Evolutionary conservation across 2,797 vertebrate species (phyloP).

Genomic region (Sebastes umbrosus): DNA sequence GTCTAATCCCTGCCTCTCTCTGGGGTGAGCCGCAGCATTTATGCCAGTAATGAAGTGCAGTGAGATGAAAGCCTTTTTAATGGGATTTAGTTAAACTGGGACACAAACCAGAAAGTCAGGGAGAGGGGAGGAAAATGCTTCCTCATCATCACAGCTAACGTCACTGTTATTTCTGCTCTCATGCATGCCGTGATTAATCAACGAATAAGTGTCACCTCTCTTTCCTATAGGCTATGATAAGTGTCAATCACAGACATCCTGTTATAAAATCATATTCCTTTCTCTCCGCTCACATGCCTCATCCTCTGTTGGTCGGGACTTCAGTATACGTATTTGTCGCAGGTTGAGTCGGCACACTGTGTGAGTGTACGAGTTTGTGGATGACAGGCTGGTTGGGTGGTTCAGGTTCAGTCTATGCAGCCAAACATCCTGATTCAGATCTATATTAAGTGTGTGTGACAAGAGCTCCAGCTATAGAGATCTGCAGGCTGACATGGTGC

Average conservation of each 20-base stretch:
- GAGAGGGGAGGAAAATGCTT: slow-evolving; percentile 45
- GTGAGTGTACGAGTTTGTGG: background rate
- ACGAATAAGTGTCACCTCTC: slow-evolving; percentile 5
- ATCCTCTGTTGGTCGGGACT: background rate
- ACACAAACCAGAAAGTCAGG: slow-evolving; percentile 74
- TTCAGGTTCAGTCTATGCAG: background rate
- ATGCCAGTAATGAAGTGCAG: slow-evolving; percentile 81
- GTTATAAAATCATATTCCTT: background rate
- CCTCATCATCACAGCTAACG: slow-evolving; percentile 40
- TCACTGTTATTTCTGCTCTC: slow-evolving; percentile 53
- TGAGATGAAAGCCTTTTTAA: slow-evolving; percentile 83
- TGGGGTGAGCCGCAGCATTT: slow-evolving; percentile 69
- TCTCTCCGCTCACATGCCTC: background rate
- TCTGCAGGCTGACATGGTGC: background rate
- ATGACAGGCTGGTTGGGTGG: background rate
- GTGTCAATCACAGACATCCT: slow-evolving; percentile 18
- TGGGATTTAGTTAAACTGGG: slow-evolving; percentile 82
- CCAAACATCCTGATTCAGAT: background rate
- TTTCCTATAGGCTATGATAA: slow-evolving; percentile 10
- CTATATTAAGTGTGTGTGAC: background rate
- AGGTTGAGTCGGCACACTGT: background rate
- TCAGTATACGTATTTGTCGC: background rate
- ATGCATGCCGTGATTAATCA: slow-evolving; percentile 4
- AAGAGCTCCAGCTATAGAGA: background rate
- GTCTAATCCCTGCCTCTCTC: slow-evolving; percentile 75